These are phyloP conservation scores for Sturmia bella DNA, from an alignment of 2,888 invertebrate genomes.

Conservation along the genomic window DNA sequence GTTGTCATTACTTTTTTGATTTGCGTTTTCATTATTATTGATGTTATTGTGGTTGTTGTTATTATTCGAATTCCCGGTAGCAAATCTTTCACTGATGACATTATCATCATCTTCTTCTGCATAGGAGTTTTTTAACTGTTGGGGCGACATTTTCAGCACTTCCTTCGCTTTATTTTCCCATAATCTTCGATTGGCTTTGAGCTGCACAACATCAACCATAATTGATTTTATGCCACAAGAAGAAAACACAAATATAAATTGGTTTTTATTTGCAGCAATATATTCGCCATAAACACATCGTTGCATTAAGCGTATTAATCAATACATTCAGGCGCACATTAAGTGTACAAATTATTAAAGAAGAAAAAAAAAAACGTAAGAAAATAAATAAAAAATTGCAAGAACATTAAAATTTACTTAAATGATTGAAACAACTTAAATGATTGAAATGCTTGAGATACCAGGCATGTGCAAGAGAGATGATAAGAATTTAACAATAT, in stretches of 20 bases:
- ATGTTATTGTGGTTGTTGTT: no score
- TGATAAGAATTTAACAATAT: neutral
- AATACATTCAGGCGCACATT: slow-evolving; percentile 50
- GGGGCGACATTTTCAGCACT: slow-evolving; percentile 78
- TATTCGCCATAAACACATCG: slow-evolving; percentile 27
- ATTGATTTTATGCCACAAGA: slow-evolving; percentile 16
- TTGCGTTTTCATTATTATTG: slow-evolving; percentile 70
- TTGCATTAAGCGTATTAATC: neutral
- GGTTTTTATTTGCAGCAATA: slow-evolving; percentile 31
- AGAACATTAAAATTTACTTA: slow-evolving; percentile 43
- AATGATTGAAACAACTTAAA: neutral
- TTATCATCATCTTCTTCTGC: slow-evolving; percentile 76
- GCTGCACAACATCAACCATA: slow-evolving; percentile 72
- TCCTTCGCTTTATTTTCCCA: slow-evolving; percentile 82
- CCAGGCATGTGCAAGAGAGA: neutral
- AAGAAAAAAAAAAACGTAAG: neutral
- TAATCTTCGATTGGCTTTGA: slow-evolving; percentile 81
- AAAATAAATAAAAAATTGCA: slow-evolving; percentile 25
- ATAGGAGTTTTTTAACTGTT: slow-evolving; percentile 72
- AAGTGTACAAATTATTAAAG: slow-evolving; percentile 22
- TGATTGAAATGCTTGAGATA: slow-evolving; percentile 10
- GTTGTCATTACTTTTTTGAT: slow-evolving; percentile 69
- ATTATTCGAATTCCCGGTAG: no score
- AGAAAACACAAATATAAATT: slow-evolving; percentile 18
- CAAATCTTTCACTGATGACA: slow-evolving; percentile 71